Percentiles rank a stretch among this genome's conserved stretches.
These are phyloP conservation scores for Paramacrobiotus metropolitanus DNA, from an alignment of 1,140 invertebrate species.

Conservation along the genomic window DNA sequence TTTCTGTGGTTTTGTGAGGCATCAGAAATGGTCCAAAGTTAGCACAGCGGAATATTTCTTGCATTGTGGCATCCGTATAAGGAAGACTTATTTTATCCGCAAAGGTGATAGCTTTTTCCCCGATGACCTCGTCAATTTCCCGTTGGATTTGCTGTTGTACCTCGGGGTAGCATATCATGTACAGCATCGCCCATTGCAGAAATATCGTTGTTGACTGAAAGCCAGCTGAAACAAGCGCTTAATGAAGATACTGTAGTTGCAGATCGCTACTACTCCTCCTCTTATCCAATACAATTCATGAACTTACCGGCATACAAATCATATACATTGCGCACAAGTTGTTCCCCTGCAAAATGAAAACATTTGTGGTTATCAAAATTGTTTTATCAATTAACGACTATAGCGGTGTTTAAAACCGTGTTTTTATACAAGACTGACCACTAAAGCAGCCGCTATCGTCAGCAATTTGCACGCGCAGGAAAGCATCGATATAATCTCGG, in stretches of 20 bases:
- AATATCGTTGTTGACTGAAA: conserved; percentile 3
- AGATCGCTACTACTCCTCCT: too few relatives aligned
- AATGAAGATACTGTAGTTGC: too few relatives aligned
- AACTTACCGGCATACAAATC: background rate
- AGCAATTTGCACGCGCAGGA: conserved; percentile 5
- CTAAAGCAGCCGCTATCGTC: conserved; percentile 9
- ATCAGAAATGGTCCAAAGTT: conserved; percentile 21
- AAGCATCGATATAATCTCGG: conserved; percentile 8
- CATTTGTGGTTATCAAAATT: too few relatives aligned
- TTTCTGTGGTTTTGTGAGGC: conserved; percentile 1
- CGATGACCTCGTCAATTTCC: conserved; percentile 8
- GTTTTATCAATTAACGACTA: too few relatives aligned
- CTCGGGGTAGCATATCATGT: conserved; percentile 34
- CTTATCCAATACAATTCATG: background rate
- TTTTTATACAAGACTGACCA: too few relatives aligned
- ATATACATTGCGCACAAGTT: background rate
- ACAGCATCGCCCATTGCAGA: conserved; percentile 59
- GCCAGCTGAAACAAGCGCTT: too few relatives aligned
- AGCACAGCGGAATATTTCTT: conserved; percentile 52
- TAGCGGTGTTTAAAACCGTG: too few relatives aligned
- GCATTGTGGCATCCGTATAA: conserved; percentile 12
- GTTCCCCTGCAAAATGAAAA: too few relatives aligned
- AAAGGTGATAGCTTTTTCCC: conserved; percentile 7
- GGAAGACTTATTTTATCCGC: conserved; percentile 8
- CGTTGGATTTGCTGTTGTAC: conserved; percentile 5